Conservation (phyloP, 2,797 vertebrate genomes). For the Aldrovandia affinis region DNA sequence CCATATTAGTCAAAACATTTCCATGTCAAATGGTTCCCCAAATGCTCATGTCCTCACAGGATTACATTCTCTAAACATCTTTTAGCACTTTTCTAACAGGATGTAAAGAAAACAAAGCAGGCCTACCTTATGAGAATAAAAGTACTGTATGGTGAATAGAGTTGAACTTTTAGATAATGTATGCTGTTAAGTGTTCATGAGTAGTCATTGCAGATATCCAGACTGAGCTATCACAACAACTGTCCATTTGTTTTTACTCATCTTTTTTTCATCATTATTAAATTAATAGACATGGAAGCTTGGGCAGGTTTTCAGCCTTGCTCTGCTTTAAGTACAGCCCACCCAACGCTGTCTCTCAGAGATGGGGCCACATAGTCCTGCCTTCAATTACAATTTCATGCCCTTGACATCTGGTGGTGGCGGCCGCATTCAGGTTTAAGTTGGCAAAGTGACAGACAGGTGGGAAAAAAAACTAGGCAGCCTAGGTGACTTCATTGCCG, state of each 20-base stretch:
- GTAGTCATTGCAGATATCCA: neutral
- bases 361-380: conserved; percentile 18
- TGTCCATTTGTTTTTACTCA: neutral
- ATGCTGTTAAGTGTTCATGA: neutral
- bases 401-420: conserved; percentile 36
- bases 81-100: neutral
- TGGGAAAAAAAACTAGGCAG: neutral
- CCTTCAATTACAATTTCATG: conserved; percentile 41
- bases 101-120: neutral
- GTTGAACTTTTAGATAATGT: neutral
- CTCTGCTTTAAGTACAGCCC: neutral
- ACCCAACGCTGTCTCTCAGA: conserved; percentile 17
- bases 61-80: neutral
- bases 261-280: neutral
- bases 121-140: neutral
- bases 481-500: neutral
- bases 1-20: no score
- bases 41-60: no score
- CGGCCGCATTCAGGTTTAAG: conserved; percentile 26
- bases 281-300: neutral
- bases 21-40: no score
- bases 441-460: conserved; percentile 21
- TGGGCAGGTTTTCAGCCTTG: neutral
- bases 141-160: neutral
- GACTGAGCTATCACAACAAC: neutral